Conservation (phyloP, 2,888 invertebrate genomes). For the Protophormia terraenovae region DNA sequence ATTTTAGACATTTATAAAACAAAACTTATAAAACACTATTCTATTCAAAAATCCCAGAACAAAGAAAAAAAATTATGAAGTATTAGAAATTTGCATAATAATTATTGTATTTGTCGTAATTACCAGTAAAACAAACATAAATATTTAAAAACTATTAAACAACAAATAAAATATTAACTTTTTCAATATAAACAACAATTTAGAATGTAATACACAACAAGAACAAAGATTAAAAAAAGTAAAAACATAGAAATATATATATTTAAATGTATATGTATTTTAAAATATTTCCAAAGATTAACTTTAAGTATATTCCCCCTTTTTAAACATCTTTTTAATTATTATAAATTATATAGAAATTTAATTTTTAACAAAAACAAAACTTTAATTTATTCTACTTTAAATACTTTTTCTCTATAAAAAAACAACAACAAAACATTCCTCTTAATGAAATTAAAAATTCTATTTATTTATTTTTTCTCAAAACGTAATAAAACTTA, state of each 20-base stretch:
- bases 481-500: slow-evolving; percentile 43
- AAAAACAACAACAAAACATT: slow-evolving; percentile 40
- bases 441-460: slow-evolving; percentile 44
- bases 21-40: slow-evolving; percentile 52
- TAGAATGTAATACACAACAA: slow-evolving; percentile 61
- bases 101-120: slow-evolving; percentile 77
- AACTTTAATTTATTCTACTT: slow-evolving; percentile 56
- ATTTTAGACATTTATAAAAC: slow-evolving; percentile 73
- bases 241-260: slow-evolving; percentile 60
- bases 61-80: slow-evolving; percentile 56
- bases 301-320: slow-evolving; percentile 66
- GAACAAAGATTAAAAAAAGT: too few species aligned
- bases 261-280: slow-evolving; percentile 62
- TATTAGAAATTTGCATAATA: slow-evolving; percentile 74
- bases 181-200: slow-evolving; percentile 64
- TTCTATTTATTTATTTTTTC: slow-evolving; percentile 62
- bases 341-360: slow-evolving; percentile 15
- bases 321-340: slow-evolving; percentile 44
- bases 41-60: slow-evolving; percentile 54
- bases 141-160: slow-evolving; percentile 70
- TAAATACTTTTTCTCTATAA: slow-evolving; percentile 44
- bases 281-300: slow-evolving; percentile 68
- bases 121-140: slow-evolving; percentile 71
- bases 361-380: slow-evolving; percentile 31
- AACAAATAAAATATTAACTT: slow-evolving; percentile 58